These are phyloP conservation scores for Prietella phreatophila DNA, from an alignment of 2,113 vertebrate genomes.

Conservation along the genomic window DNA sequence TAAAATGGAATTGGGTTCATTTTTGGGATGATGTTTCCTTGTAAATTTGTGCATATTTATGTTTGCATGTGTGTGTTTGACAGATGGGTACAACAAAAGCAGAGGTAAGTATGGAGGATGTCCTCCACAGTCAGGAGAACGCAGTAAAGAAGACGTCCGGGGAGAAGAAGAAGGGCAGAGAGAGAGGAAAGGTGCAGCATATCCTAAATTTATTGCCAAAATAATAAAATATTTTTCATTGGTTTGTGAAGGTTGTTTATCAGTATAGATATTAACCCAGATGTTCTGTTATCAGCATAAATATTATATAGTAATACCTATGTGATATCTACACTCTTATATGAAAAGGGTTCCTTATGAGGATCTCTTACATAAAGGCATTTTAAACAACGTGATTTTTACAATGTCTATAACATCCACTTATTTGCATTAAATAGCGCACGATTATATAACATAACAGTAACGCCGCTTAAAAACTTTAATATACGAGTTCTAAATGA, in stretches of 20 bases:
- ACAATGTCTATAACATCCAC: background rate
- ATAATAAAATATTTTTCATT: background rate
- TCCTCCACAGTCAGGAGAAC: conserved; percentile 61
- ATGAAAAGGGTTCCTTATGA: background rate
- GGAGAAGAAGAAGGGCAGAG: conserved; percentile 71
- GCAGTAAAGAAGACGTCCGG: conserved; percentile 63
- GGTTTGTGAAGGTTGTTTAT: background rate
- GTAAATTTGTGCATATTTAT: background rate
- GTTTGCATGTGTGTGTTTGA: conserved; percentile 1
- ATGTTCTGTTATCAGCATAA: background rate
- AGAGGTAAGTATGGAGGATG: conserved; percentile 59
- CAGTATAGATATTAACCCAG: background rate
- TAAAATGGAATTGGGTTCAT: background rate
- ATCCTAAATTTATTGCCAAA: background rate
- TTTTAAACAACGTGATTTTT: background rate
- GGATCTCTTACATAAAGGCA: background rate
- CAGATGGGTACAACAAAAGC: conserved; percentile 62
- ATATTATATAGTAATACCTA: background rate
- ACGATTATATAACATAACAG: background rate
- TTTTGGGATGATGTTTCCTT: background rate
- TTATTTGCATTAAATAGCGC: background rate
- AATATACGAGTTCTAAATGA: background rate
- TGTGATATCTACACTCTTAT: conserved; percentile 2
- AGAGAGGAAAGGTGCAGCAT: conserved; percentile 68
- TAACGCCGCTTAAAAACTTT: background rate